These are phyloP conservation scores for Diarsia mendica DNA, from an alignment of 2,888 invertebrate species.

Conservation along the genomic window DNA sequence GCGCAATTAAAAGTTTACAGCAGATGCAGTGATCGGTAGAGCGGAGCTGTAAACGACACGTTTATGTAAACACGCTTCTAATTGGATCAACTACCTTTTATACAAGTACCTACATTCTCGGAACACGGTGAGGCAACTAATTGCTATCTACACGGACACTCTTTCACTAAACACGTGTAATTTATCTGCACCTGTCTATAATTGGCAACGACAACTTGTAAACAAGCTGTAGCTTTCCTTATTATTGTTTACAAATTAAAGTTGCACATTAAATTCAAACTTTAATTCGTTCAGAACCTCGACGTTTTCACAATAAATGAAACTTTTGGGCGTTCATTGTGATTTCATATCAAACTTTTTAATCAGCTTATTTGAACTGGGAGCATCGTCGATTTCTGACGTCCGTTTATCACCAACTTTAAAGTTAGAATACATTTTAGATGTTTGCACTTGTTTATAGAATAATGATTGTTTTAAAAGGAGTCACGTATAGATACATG, in stretches of 20 bases:
- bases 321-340: conserved; percentile 64
- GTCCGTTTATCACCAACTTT: conserved; percentile 49
- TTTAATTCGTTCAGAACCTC: conserved; percentile 30
- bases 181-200: conserved; percentile 30
- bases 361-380: conserved; percentile 71
- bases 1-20: conserved; percentile 81
- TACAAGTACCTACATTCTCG: conserved; percentile 35
- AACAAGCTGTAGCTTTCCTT: conserved; percentile 9
- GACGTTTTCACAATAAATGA: conserved; percentile 33
- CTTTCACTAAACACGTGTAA: conserved; percentile 62
- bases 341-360: conserved; percentile 72
- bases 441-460: conserved; percentile 3
- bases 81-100: conserved; percentile 72
- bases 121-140: conserved; percentile 56
- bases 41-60: conserved; percentile 75
- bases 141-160: conserved; percentile 52
- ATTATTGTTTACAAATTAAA: conserved; percentile 21
- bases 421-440: conserved; percentile 38
- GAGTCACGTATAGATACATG: background rate
- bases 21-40: conserved; percentile 73
- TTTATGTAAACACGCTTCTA: conserved; percentile 75
- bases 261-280: conserved; percentile 3
- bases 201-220: conserved; percentile 18
- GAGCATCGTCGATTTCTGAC: conserved; percentile 65
- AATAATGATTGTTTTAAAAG: background rate